Evolutionary conservation across 2,888 invertebrate species (phyloP).

Genomic region (Microchrysa polita): DNA sequence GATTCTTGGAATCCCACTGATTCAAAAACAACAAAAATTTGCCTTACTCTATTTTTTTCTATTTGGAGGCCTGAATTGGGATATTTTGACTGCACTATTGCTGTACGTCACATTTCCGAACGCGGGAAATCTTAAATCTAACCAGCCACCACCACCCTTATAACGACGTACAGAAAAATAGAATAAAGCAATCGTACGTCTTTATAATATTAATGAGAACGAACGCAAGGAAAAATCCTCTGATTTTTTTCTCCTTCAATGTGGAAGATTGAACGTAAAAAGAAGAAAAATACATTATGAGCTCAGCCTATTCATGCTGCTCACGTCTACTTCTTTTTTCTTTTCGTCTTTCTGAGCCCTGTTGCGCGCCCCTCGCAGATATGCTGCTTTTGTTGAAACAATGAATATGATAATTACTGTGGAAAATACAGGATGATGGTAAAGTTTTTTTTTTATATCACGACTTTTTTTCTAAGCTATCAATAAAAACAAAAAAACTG

Average conservation of each 20-base stretch:
- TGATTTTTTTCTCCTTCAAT: slow-evolving; percentile 1
- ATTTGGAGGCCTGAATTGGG: too few species aligned
- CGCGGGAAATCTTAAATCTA: background rate
- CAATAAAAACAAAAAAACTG: too few species aligned
- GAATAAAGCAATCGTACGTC: background rate
- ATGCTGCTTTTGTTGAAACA: background rate
- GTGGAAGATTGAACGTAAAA: background rate
- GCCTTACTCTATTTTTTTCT: too few species aligned
- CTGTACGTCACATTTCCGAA: too few species aligned
- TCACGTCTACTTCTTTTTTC: background rate
- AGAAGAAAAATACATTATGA: background rate
- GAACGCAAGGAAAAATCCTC: background rate
- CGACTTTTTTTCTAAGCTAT: too few species aligned
- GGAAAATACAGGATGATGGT: background rate
- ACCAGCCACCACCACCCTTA: background rate
- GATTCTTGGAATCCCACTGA: too few species aligned
- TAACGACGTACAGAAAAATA: background rate
- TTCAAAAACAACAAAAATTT: too few species aligned
- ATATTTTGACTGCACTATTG: too few species aligned
- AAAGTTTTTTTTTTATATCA: background rate
- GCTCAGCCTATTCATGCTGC: background rate
- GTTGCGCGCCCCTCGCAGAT: background rate
- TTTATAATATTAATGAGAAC: background rate
- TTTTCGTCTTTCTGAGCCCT: background rate
- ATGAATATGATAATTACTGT: slow-evolving; percentile 1